Evolutionary conservation across 2,113 vertebrate species (phyloP).

Genomic region (Perccottus glenii): DNA sequence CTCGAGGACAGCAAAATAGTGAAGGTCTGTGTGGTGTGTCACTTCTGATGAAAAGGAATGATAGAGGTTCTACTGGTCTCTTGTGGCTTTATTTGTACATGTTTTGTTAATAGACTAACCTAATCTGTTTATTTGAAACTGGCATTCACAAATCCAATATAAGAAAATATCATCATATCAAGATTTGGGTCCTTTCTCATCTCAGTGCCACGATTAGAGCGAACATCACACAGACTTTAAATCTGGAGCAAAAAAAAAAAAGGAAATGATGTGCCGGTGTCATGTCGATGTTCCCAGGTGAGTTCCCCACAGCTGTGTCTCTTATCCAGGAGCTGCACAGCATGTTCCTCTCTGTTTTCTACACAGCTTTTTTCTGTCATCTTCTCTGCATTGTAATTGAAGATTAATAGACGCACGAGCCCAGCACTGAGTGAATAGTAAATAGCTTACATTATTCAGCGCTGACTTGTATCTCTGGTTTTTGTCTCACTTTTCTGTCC

Average conservation of each 20-base stretch:
- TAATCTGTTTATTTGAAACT: slow-evolving; percentile 9
- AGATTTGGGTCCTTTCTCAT: slow-evolving; percentile 25
- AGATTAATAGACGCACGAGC: slow-evolving; percentile 50
- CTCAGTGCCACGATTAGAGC: slow-evolving; percentile 26
- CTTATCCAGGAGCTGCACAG: slow-evolving; percentile 50
- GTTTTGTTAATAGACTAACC: background rate
- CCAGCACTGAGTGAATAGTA: slow-evolving; percentile 33
- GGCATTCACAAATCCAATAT: slow-evolving; percentile 21
- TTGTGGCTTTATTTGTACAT: background rate
- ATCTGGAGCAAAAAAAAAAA: slow-evolving; percentile 20
- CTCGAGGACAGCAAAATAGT: slow-evolving; percentile 7
- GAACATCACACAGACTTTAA: slow-evolving; percentile 45
- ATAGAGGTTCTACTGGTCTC: background rate
- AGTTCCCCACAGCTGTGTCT: slow-evolving; percentile 60
- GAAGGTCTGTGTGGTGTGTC: background rate
- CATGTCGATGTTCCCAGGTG: slow-evolving; percentile 51
- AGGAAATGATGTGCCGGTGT: slow-evolving; percentile 37
- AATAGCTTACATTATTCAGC: slow-evolving; percentile 35
- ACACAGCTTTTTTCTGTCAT: slow-evolving; percentile 27
- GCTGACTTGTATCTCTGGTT: slow-evolving; percentile 18
- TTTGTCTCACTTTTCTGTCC: background rate
- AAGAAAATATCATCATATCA: slow-evolving; percentile 12
- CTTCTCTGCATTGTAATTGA: slow-evolving; percentile 52
- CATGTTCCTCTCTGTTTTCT: slow-evolving; percentile 43
- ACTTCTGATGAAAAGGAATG: background rate